phyloP scores from a whole-genome alignment of 2,113 vertebrate genomes.

The Danionella cerebrum region DNA sequence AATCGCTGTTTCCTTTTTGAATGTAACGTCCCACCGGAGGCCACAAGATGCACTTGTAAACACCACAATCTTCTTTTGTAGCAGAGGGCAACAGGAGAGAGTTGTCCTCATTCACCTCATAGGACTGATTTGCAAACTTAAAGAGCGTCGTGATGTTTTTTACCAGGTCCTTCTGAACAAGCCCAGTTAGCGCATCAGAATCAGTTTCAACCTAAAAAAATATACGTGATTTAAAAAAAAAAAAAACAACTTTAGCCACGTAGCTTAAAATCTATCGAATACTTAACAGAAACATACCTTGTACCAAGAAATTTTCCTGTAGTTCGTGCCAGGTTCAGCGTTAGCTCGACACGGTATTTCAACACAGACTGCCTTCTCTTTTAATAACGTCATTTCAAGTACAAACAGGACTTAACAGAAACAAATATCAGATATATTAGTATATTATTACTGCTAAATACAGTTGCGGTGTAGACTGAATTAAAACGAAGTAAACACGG shows the following conservation, averaged over 20 bases:
- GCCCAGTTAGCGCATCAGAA: slow-evolving; percentile 22
- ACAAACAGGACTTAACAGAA: background rate
- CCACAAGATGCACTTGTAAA: slow-evolving; percentile 40
- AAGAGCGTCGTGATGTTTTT: slow-evolving; percentile 23
- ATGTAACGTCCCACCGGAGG: slow-evolving; percentile 41
- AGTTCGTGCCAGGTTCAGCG: slow-evolving; percentile 17
- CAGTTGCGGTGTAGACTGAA: too few species aligned
- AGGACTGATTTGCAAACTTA: slow-evolving; percentile 28
- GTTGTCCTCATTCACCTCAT: slow-evolving; percentile 27
- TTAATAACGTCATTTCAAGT: background rate
- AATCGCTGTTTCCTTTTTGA: slow-evolving; percentile 25
- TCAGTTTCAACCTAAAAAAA: slow-evolving; percentile 15
- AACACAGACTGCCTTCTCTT: background rate
- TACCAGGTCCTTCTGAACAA: slow-evolving; percentile 37
- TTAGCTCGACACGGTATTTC: slow-evolving; percentile 32
- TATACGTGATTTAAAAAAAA: too few species aligned
- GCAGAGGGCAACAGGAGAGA: slow-evolving; percentile 19
- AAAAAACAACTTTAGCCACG: too few species aligned
- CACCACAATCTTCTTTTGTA: slow-evolving; percentile 17
- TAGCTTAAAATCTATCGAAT: too few species aligned
- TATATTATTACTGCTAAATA: too few species aligned
- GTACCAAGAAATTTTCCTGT: slow-evolving; percentile 40
- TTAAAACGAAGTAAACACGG: too few species aligned
- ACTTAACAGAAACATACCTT: slow-evolving; percentile 36
- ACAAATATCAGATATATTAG: too few species aligned